Conservation (phyloP, 2,888 invertebrate genomes). For the Polymixis flavicincta region DNA sequence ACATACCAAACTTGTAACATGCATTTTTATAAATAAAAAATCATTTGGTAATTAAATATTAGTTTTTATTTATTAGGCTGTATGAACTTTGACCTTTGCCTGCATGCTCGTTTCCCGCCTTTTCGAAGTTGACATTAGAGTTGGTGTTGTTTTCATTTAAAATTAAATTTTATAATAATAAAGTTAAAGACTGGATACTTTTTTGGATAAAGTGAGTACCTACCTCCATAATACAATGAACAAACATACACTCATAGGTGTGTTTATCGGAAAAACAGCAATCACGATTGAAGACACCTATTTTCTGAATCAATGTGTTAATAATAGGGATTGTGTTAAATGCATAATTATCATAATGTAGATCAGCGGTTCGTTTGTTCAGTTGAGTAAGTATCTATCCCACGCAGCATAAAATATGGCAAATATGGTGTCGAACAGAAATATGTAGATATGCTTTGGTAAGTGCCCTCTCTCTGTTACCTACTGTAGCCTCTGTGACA, state of each 20-base stretch:
- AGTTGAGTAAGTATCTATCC: neutral
- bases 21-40: constrained; percentile 64
- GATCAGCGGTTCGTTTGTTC: neutral
- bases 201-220: constrained; percentile 14
- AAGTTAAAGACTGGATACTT: constrained; percentile 10
- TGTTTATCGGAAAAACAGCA: neutral
- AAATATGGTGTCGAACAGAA: neutral
- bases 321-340: neutral
- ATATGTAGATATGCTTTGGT: neutral
- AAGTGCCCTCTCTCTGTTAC: too few species aligned
- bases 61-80: constrained; percentile 37
- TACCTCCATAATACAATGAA: neutral
- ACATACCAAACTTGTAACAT: constrained; percentile 59
- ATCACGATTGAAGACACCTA: neutral
- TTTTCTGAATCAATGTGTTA: neutral
- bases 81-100: constrained; percentile 36
- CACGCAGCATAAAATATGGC: neutral
- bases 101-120: constrained; percentile 53
- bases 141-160: constrained; percentile 7
- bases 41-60: constrained; percentile 42
- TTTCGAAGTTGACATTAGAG: constrained; percentile 11
- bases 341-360: neutral
- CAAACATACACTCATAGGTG: too few species aligned
- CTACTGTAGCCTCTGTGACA: too few species aligned
- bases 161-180: too few species aligned